Base-by-base conservation (phyloP, 2,888 invertebrate species). In the Meliscaeva auricollis region DNA sequence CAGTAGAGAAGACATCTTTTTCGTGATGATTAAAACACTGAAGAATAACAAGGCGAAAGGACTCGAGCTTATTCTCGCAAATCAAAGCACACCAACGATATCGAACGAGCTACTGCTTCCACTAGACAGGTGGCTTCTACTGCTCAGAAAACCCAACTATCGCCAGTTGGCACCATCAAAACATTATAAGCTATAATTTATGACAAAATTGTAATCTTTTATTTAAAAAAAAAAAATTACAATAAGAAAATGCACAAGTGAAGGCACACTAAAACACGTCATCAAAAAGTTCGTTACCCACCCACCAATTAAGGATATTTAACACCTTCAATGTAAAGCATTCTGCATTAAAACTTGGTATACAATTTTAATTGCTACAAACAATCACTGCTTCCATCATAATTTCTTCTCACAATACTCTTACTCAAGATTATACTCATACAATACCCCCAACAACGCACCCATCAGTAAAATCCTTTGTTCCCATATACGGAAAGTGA, bases 391-490 rank as follows among this genome's bases (percentile, higher is more conserved):
- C 44, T 30, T 44, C 11, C 58, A 6, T 46, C 38, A 38, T 38
- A 7, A 62, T 62, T 62, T 30, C 11, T 64, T 62, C 17, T 30
- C 44, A 62, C 17, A 62, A 62, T 30, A 11, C 44, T 11, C 44
- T 41, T 22, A 60, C 41, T 44, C 62, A 60, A 60, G 60, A 60
- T 60, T 60, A 26, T 26, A 41, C 60, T 60, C 41, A 41, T n/a
- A 60, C 60, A 41, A 41, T 22, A 32, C 26, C 5, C 2, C 44
- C 22, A 26, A 26, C n/a, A 38, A 62, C 38, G 64, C 58, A 58
- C 60, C 62, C 48, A 38, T 17, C 46, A 38, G 30, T 30, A 30
- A 69, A 22, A 41, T 2, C 66, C 66, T 80, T 80, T 80, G 64
- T 35, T 69, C 15, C 38, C 2, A 8, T 46, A 6, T 62, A 20